These are phyloP conservation scores for Capreolus pygargus DNA, from an alignment of 2,113 vertebrate genomes.

Conservation along the genomic window DNA sequence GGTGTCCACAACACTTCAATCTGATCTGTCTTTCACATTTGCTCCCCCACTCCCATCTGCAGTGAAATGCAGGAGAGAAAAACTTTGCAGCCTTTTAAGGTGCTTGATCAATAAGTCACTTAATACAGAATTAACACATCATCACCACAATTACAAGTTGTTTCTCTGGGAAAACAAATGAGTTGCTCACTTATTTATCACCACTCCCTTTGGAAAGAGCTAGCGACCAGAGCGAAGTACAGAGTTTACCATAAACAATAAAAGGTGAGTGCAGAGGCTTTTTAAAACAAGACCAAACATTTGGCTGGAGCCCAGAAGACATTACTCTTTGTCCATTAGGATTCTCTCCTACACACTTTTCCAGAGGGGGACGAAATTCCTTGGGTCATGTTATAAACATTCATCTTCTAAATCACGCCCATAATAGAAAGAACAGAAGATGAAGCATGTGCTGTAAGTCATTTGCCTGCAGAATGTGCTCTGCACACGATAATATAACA, in stretches of 20 bases:
- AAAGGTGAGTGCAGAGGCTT: slow-evolving; percentile 36
- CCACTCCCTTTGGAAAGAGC: slow-evolving; percentile 30
- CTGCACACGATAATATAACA: neutral
- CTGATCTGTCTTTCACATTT: slow-evolving; percentile 26
- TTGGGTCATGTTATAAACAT: slow-evolving; percentile 78
- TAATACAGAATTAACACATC: slow-evolving; percentile 46
- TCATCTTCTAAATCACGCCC: slow-evolving; percentile 66
- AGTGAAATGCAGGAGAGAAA: neutral
- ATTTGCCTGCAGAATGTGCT: neutral
- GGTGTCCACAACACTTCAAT: neutral
- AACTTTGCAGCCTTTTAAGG: slow-evolving; percentile 34
- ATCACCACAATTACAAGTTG: neutral
- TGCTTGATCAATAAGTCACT: slow-evolving; percentile 34
- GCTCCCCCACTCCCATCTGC: neutral
- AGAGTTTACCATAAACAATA: slow-evolving; percentile 44
- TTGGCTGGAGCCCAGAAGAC: slow-evolving; percentile 76
- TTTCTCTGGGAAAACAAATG: slow-evolving; percentile 48
- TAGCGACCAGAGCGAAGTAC: neutral
- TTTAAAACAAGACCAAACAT: slow-evolving; percentile 67
- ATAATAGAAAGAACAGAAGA: slow-evolving; percentile 72
- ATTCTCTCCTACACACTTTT: slow-evolving; percentile 78
- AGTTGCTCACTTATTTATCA: slow-evolving; percentile 38
- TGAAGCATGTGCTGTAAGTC: slow-evolving; percentile 62
- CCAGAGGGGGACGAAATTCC: slow-evolving; percentile 81
- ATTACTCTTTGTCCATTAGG: slow-evolving; percentile 76